Evolutionary conservation across 2,888 invertebrate genomes (phyloP).

Genomic region (Hoplodrina ambigua): DNA sequence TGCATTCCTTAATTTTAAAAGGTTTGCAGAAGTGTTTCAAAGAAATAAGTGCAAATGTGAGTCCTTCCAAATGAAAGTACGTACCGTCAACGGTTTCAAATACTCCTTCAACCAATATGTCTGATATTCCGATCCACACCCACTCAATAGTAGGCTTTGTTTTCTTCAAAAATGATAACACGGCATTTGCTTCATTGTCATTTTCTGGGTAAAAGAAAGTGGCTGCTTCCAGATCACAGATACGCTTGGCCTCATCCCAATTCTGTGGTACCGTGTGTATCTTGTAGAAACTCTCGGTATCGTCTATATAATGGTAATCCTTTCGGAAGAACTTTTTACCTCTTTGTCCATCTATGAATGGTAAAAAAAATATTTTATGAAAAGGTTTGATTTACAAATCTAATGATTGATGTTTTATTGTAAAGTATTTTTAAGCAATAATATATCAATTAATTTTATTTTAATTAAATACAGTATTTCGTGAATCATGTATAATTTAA

Average conservation of each 20-base stretch:
- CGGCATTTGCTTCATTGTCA: slow-evolving; percentile 69
- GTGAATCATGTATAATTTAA: no score
- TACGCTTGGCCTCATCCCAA: slow-evolving; percentile 76
- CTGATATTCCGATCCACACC: slow-evolving; percentile 22
- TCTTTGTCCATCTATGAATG: slow-evolving; percentile 72
- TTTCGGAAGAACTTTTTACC: slow-evolving; percentile 75
- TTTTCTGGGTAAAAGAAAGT: slow-evolving; percentile 77
- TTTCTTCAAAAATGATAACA: slow-evolving; percentile 51
- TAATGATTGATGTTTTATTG: no score
- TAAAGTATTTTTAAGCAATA: no score
- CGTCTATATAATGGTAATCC: slow-evolving; percentile 77
- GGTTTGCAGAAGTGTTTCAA: background rate
- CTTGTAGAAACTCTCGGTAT: slow-evolving; percentile 78
- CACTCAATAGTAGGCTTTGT: background rate
- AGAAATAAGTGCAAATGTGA: no score
- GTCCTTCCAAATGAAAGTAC: slow-evolving; percentile 1
- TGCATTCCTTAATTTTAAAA: background rate
- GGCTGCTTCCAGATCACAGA: slow-evolving; percentile 77
- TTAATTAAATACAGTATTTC: no score
- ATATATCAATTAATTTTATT: no score
- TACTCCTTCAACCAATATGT: slow-evolving; percentile 70
- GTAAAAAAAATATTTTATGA: background rate
- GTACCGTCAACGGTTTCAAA: slow-evolving; percentile 74
- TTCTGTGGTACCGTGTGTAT: slow-evolving; percentile 74
- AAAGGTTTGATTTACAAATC: no score